Percentiles rank a stretch among this genome's conserved stretches.
These are phyloP conservation scores for Salmo trutta DNA, from an alignment of 2,797 vertebrate species.

Conservation along the genomic window DNA sequence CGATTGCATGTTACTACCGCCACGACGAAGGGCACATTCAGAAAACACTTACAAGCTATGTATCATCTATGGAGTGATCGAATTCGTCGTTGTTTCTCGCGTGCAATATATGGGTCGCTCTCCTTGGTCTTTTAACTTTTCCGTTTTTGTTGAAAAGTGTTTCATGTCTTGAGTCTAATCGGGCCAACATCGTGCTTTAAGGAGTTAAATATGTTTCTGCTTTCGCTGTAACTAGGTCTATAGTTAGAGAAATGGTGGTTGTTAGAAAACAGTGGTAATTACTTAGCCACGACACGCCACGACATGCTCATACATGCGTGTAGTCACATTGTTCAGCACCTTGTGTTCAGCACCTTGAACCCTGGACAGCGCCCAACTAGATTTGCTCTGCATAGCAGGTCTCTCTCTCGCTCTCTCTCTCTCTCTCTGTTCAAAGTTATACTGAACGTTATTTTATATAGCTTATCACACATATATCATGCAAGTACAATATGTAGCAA, in stretches of 20 bases:
- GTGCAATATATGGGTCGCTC: not conserved
- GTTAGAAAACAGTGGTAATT: not conserved
- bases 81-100: not conserved
- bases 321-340: slow-evolving; percentile 1
- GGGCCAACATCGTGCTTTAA: not conserved
- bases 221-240: not conserved
- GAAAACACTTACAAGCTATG: not conserved
- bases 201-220: not conserved
- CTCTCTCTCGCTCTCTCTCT: too few species aligned
- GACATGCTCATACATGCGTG: not conserved
- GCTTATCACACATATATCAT: too few species aligned
- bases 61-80: not conserved
- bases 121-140: not conserved
- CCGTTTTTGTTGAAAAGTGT: not conserved
- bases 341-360: not conserved
- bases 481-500: too few species aligned
- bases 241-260: too few species aligned
- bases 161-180: not conserved
- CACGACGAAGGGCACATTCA: not conserved
- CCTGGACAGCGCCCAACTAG: slow-evolving; percentile 2
- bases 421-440: too few species aligned
- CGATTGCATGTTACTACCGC: not conserved
- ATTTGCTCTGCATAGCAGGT: not conserved
- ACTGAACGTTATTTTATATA: too few species aligned
- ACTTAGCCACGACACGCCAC: not conserved